phyloP scores from a whole-genome alignment of 2,797 vertebrate species.

The Zonotrichia albicollis region DNA sequence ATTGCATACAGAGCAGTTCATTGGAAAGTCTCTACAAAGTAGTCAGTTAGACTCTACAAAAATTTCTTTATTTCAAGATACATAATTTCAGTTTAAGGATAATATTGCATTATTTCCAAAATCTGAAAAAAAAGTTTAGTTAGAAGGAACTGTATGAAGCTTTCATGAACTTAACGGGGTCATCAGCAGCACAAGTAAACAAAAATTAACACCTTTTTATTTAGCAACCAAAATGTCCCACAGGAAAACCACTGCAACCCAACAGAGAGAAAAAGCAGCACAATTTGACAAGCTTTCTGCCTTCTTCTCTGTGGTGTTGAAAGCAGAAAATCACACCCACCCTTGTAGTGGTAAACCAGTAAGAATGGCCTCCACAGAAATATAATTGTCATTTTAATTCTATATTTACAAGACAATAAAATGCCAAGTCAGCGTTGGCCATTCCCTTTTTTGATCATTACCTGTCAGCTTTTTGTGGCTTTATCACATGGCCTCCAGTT shows the following conservation, averaged over 20 bases:
- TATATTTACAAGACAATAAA: constrained; percentile 75
- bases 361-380: constrained; percentile 24
- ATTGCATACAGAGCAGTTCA: not conserved
- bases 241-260: not conserved
- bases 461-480: constrained; percentile 66
- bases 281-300: not conserved
- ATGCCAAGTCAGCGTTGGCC: constrained; percentile 16
- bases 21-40: not conserved
- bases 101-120: not conserved
- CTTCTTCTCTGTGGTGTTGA: not conserved
- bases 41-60: not conserved
- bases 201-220: not conserved
- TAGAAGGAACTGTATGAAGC: not conserved
- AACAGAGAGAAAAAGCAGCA: not conserved
- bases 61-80: not conserved
- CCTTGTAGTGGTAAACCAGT: not conserved
- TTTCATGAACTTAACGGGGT: not conserved
- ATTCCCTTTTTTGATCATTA: constrained; percentile 65
- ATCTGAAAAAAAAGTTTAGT: not conserved
- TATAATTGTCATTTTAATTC: constrained; percentile 70
- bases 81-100: not conserved
- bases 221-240: not conserved
- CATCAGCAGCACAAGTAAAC: not conserved
- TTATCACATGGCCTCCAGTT: constrained; percentile 55
- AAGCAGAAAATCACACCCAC: not conserved